phyloP scores from a whole-genome alignment of 2,113 vertebrate species.

The Galeopterus variegatus region DNA sequence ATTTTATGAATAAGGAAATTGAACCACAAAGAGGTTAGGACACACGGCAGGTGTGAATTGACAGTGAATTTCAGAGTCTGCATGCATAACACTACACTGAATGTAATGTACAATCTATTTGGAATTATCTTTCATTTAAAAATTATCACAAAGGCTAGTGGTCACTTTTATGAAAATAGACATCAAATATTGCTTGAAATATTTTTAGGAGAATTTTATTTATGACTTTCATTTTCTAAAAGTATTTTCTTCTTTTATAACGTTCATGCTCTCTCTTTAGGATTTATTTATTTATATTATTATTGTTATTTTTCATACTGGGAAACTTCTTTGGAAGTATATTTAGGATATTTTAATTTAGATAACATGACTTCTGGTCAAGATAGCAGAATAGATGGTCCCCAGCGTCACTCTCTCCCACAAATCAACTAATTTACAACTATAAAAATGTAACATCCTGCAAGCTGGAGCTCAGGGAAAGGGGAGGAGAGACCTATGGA shows the following conservation, averaged over 20 bases:
- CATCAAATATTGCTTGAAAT: slow-evolving; percentile 35
- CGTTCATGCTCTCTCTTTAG: neutral
- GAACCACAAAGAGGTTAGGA: neutral
- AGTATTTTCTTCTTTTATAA: neutral
- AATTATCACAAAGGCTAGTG: neutral
- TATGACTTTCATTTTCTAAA: neutral
- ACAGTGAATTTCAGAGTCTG: neutral
- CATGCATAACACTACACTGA: neutral
- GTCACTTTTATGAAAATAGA: neutral
- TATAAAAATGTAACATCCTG: too few species aligned
- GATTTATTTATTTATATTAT: neutral
- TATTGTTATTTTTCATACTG: neutral
- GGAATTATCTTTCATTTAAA: neutral
- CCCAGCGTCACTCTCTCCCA: too few species aligned
- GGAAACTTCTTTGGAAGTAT: neutral
- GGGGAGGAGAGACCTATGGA: too few species aligned
- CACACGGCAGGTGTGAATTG: neutral
- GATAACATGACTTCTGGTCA: too few species aligned
- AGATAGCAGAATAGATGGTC: too few species aligned
- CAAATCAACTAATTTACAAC: too few species aligned
- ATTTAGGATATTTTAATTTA: neutral
- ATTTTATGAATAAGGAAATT: too few species aligned
- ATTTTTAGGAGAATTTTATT: neutral
- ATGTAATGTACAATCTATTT: neutral
- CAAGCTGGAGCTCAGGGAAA: too few species aligned